Base-by-base conservation (phyloP, 1,140 invertebrate species). In the Leptinotarsa lineolata region DNA sequence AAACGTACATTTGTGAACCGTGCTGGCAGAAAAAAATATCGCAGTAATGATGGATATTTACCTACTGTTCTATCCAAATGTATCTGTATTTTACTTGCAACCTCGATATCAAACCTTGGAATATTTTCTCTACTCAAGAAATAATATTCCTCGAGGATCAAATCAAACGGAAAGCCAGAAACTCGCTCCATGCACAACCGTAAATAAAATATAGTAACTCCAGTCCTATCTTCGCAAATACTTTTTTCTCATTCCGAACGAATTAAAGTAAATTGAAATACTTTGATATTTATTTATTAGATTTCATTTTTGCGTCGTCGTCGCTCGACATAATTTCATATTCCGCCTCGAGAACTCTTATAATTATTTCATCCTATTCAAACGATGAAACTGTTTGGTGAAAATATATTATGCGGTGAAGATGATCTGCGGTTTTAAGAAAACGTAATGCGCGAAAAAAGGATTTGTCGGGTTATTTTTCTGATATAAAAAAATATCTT, bases 141-240 rank as follows among this genome's bases (percentile, higher is more conserved):
- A 78, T 79, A 81, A 81, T 81, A 81, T 79, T 81, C 80, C 78
- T 75, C 68, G 70, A 70, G 78, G 77, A 81, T 81, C 80, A 81
- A 80, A 81, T 80, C 80, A 77, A 81, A 81, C 80, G 78, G 80
- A 74, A 74, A 67, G 54, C 68, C 68, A 6, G 46, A 69, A 48
- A 45, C 30, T 61, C 68, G 69, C 73, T 70, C 63, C 61, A 71
- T 71, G 68, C 69, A 64, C 39, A 63, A 69, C 74, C 60, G 54
- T 54, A 75, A 72, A 75, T 72, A 75, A 72, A 75, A 75, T 72
- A 72, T 72, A 74, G 70, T 74, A 74, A 74, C 65, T 74, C 60
- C n/a, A n/a, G 46, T 44, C 70, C 68, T 46, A 69, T 69, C 68
- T 22, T 13, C 67, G 67, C 60, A 60, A 69, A 74, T 64, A 74